Evolutionary conservation across 1,140 invertebrate species (phyloP).

Genomic region (Bombus polaris): DNA sequence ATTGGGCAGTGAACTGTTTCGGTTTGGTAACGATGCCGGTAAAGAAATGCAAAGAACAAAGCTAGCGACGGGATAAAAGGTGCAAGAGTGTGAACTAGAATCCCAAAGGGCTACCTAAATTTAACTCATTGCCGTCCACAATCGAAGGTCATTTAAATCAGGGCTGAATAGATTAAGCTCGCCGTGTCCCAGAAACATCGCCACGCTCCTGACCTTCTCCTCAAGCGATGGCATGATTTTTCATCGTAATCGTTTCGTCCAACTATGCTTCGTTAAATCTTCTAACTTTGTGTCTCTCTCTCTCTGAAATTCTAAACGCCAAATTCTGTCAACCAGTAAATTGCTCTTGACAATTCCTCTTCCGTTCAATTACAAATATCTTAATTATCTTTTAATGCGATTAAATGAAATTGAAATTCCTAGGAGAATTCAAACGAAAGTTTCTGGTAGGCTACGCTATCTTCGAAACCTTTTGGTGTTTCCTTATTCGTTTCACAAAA

Average conservation of each 20-base stretch:
- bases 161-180: conserved; percentile 49
- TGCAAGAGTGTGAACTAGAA: conserved; percentile 4
- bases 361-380: background rate
- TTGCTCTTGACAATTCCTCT: background rate
- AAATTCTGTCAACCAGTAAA: background rate
- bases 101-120: conserved; percentile 52
- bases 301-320: too few species aligned
- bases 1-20: conserved; percentile 30
- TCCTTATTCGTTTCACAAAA: background rate
- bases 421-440: too few species aligned
- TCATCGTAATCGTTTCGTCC: background rate
- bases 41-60: conserved; percentile 44
- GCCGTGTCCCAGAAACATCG: conserved; percentile 44
- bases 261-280: background rate
- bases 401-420: too few species aligned
- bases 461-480: background rate
- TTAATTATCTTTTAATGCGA: too few species aligned
- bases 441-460: too few species aligned
- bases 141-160: conserved; percentile 51
- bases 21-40: background rate
- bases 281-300: background rate
- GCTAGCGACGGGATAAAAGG: background rate
- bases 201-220: conserved; percentile 35
- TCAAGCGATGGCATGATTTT: background rate
- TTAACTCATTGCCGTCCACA: conserved; percentile 46